Conservation (phyloP, 2,113 vertebrate species). For the Tichodroma muraria region DNA sequence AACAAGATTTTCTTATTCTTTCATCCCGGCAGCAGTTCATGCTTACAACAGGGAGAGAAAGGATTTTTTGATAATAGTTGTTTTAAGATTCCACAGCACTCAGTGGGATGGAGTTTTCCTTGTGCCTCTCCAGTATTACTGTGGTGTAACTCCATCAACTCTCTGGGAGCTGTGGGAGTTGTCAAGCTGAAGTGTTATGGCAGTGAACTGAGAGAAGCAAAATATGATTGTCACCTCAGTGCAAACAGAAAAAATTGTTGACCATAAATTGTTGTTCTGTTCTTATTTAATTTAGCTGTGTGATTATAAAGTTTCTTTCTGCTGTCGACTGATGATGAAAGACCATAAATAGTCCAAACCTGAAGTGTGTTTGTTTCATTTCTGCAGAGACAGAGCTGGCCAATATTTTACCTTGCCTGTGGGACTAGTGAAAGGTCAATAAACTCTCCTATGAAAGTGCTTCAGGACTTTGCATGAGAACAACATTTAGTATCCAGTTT, state of each 20-base stretch:
- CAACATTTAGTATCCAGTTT: not conserved
- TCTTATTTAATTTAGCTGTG: conserved; percentile 24
- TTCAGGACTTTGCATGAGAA: not conserved
- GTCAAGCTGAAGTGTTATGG: not conserved
- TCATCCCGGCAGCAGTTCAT: not conserved
- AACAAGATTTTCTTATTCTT: not conserved
- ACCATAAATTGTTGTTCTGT: not conserved
- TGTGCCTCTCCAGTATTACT: not conserved
- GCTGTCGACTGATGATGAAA: not conserved
- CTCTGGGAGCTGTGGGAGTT: not conserved
- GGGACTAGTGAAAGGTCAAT: conserved; percentile 15
- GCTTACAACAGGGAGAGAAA: not conserved
- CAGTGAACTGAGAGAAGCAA: not conserved
- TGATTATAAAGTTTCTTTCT: conserved; percentile 9
- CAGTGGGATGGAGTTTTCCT: not conserved
- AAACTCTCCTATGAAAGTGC: not conserved
- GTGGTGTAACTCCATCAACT: not conserved
- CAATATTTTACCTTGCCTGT: conserved; percentile 1
- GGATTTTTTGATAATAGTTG: not conserved
- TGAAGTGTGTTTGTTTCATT: not conserved
- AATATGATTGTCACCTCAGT: not conserved
- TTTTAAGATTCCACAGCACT: not conserved
- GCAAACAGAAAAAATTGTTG: not conserved
- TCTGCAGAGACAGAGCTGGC: not conserved
- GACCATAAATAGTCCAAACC: not conserved